Conservation (phyloP, 2,888 invertebrate genomes). For the Drosophila sordidula region DNA sequence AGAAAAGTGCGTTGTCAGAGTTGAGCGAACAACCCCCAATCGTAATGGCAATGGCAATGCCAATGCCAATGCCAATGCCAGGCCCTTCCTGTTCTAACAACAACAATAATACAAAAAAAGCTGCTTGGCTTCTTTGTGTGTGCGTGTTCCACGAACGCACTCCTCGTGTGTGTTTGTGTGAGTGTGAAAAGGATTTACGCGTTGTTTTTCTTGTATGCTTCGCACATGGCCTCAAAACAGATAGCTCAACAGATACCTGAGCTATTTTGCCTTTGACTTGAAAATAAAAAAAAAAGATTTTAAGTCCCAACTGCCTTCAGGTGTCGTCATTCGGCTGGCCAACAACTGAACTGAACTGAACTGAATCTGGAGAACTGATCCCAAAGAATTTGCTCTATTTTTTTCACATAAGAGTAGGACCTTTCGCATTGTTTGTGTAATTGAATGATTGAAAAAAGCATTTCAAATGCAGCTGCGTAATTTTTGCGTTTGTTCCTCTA, state of each 20-base stretch:
- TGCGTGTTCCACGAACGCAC: constrained; percentile 53
- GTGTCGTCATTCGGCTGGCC: constrained; percentile 44
- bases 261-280: constrained; percentile 63
- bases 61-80: constrained; percentile 18
- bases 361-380: constrained; percentile 30
- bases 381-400: constrained; percentile 65
- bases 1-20: constrained; percentile 44
- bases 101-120: constrained; percentile 43
- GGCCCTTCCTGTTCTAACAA: constrained; percentile 47
- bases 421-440: constrained; percentile 61
- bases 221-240: constrained; percentile 59
- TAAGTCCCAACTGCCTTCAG: constrained; percentile 44
- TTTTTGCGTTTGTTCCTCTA: constrained; percentile 29
- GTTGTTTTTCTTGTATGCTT: constrained; percentile 57
- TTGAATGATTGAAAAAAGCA: constrained; percentile 64
- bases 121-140: constrained; percentile 43
- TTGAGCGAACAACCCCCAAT: constrained; percentile 42
- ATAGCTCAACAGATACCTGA: constrained; percentile 74
- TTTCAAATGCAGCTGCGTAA: constrained; percentile 76
- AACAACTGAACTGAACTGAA: not conserved
- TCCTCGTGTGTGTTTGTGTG: constrained; percentile 26
- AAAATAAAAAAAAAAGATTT: constrained; percentile 14
- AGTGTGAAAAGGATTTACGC: constrained; percentile 75
- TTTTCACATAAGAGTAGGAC: constrained; percentile 6
- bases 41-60: too few relatives aligned